A percentile compares a stretch with the other conserved stretches of the same genome.
Conservation (phyloP, 2,113 vertebrate genomes). For the Progne subis region DNA sequence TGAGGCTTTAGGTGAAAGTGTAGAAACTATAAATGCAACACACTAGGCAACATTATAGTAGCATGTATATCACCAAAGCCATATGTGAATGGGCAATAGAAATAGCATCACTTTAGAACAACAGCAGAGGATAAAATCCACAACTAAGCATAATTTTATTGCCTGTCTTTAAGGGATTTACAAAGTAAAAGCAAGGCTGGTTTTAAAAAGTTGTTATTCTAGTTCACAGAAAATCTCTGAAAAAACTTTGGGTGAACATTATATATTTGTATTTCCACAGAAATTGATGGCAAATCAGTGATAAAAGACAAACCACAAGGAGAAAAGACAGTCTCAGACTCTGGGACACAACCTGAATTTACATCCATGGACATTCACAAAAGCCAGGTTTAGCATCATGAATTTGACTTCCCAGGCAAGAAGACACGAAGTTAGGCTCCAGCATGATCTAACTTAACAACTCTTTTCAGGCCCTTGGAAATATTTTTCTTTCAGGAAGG, state of each 20-base stretch:
- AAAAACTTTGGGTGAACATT: background rate
- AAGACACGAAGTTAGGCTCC: background rate
- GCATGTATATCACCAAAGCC: background rate
- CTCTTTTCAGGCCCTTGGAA: background rate
- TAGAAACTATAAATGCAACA: background rate
- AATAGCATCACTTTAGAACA: background rate
- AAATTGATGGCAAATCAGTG: background rate
- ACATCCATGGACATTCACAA: background rate
- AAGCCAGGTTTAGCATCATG: background rate
- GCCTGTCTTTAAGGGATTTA: background rate
- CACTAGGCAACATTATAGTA: background rate
- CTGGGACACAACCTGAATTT: background rate
- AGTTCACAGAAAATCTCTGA: background rate
- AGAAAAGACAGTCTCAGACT: fast-evolving
- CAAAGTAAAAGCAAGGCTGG: background rate
- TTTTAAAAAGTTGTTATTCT: background rate
- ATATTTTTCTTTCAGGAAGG: background rate
- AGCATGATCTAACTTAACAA: background rate
- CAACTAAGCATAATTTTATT: background rate
- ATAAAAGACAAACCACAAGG: background rate
- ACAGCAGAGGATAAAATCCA: background rate
- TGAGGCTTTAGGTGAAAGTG: background rate
- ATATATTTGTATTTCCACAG: background rate
- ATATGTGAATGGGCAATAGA: background rate
- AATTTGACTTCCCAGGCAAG: background rate